Conservation (phyloP, 2,888 invertebrate species). For the Limnephilus lunatus region DNA sequence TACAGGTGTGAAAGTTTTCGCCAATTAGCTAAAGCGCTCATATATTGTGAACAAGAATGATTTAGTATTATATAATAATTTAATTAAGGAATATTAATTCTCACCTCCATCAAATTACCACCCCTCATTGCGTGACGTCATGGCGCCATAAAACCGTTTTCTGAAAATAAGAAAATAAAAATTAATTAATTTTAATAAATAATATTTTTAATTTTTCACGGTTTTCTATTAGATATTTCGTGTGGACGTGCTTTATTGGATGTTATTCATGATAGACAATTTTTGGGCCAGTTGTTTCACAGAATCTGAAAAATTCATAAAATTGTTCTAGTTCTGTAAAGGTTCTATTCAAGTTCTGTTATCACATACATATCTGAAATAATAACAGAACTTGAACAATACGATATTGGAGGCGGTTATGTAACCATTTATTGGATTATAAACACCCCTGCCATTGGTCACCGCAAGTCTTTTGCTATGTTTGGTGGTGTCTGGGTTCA, state of each 20-base stretch:
- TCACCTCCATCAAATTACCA: conserved; percentile 62
- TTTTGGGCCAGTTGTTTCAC: too few species aligned
- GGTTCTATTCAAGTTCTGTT: too few species aligned
- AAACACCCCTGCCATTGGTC: too few species aligned
- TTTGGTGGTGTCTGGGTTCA: too few species aligned
- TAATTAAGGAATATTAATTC: not conserved
- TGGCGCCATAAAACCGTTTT: conserved; percentile 27
- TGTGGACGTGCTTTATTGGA: not conserved
- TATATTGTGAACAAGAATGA: not conserved
- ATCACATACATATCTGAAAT: too few species aligned
- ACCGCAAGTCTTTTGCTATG: too few species aligned
- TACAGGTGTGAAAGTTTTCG: not conserved
- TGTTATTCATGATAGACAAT: too few species aligned
- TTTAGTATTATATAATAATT: not conserved
- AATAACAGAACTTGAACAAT: too few species aligned
- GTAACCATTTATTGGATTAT: too few species aligned
- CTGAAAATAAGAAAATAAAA: conserved; percentile 31
- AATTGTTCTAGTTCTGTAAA: too few species aligned
- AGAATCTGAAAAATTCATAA: too few species aligned
- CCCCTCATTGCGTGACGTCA: conserved; percentile 55
- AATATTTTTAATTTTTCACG: not conserved
- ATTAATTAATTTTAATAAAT: not conserved
- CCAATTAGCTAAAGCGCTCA: not conserved
- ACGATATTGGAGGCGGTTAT: too few species aligned
- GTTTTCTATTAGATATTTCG: not conserved